Percentiles rank a stretch among this genome's conserved stretches.
Conservation (phyloP, 2,797 vertebrate genomes). For the Euthynnus affinis region DNA sequence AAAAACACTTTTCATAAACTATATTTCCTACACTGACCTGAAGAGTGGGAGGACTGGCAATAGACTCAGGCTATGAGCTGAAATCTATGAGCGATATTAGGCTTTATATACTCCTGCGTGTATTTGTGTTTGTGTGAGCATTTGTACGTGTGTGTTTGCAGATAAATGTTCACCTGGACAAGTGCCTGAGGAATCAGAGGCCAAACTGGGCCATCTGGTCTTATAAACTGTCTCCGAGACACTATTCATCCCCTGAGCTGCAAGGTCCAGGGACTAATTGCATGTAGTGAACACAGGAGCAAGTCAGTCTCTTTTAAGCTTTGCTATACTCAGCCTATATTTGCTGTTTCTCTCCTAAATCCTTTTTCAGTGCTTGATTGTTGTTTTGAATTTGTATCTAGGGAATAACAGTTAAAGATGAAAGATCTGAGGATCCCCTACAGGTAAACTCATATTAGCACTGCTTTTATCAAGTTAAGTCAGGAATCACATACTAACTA, state of each 20-base stretch:
- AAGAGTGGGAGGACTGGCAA: constrained; percentile 8
- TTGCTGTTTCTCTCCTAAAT: constrained; percentile 73
- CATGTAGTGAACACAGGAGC: constrained; percentile 31
- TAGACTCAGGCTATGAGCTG: constrained; percentile 1
- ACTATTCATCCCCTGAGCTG: constrained; percentile 81
- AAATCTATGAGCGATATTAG: not conserved
- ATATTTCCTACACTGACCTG: not conserved
- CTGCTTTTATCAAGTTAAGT: constrained; percentile 29
- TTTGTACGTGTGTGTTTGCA: constrained; percentile 9
- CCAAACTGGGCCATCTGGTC: constrained; percentile 79
- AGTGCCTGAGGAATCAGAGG: constrained; percentile 61
- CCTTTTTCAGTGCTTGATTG: constrained; percentile 52
- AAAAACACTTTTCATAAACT: not conserved
- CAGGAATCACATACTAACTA: constrained; percentile 28
- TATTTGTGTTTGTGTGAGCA: not conserved
- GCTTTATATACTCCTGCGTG: not conserved
- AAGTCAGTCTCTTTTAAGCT: constrained; percentile 39
- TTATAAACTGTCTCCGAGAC: constrained; percentile 17
- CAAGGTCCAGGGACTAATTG: constrained; percentile 47
- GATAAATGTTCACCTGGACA: constrained; percentile 59
- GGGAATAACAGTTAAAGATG: constrained; percentile 28
- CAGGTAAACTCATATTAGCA: constrained; percentile 28
- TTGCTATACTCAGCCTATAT: constrained; percentile 42
- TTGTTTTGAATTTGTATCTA: constrained; percentile 35
- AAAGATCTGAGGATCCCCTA: constrained; percentile 51